Percentiles rank a stretch among this genome's conserved stretches.
Conservation (phyloP, 2,888 invertebrate species). For the Gandaritis pyraliata region DNA sequence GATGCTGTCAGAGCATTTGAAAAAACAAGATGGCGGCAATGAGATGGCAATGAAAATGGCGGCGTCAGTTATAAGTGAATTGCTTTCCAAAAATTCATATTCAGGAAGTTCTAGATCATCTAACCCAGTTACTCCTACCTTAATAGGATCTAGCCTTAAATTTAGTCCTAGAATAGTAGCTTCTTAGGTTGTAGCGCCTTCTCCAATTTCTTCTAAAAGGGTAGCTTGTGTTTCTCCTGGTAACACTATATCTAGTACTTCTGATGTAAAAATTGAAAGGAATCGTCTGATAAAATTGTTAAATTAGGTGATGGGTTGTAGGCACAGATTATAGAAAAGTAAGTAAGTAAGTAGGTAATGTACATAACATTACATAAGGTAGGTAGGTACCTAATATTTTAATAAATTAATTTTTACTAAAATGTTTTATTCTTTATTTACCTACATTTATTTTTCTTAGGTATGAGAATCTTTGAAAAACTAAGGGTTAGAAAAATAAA, state of each 20-base stretch:
- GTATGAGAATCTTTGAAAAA: too few species aligned
- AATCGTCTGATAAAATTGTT: slow-evolving; percentile 29
- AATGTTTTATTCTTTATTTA: too few species aligned
- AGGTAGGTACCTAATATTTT: neutral
- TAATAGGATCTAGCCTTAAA: neutral
- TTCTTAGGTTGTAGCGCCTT: slow-evolving; percentile 31
- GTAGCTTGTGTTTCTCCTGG: slow-evolving; percentile 32
- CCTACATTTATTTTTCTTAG: too few species aligned
- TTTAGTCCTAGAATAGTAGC: neutral
- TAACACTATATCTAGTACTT: slow-evolving; percentile 12
- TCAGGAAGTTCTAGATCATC: neutral
- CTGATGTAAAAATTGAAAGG: slow-evolving; percentile 20
- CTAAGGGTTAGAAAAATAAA: too few species aligned
- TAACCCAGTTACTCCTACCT: slow-evolving; percentile 9
- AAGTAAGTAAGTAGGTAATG: neutral
- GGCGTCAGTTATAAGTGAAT: slow-evolving; percentile 58
- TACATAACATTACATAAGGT: too few species aligned
- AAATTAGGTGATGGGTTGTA: slow-evolving; percentile 28
- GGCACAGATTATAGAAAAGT: too few species aligned
- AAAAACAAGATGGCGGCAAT: slow-evolving; percentile 55
- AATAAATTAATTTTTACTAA: too few species aligned
- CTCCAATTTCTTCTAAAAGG: slow-evolving; percentile 33
- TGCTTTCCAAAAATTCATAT: slow-evolving; percentile 36
- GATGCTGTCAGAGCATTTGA: slow-evolving; percentile 65
- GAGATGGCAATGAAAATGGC: slow-evolving; percentile 56